Evolutionary conservation across 2,888 invertebrate genomes (phyloP), one percentile per base, ranked within the genome.

Genomic region (Patella caerulea): DNA sequence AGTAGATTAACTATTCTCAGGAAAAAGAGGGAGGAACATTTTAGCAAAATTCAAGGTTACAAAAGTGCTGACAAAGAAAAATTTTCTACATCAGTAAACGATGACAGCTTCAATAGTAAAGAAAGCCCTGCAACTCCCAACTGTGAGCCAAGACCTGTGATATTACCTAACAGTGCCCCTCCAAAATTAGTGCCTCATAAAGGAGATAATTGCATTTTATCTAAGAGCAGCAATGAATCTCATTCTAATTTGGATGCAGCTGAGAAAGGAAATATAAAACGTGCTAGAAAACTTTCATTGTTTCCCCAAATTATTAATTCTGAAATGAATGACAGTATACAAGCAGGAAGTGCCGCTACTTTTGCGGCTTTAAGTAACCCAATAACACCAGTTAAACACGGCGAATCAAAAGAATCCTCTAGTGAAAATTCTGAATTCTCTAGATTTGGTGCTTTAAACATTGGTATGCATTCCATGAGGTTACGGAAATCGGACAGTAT

Each of bases 1-100:
- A 84, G 88, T 52, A 87, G 88, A 78, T 81, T 88, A 2, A 87
- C 87, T 1, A 84, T 88, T n/a, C 86, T 89, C 17, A 85, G 83
- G 75, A 86, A 85, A 70, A 85, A 86, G 72, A 80, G 88, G 1
- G 87, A 88, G 65, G 87, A 88, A 72, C 76, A 80, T 69, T 59
- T 81, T 15, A 55, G 55, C 15, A 56, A 73, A 81, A n/a, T 78
- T 72, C 19, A 65, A 24, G 65, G 17, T 24, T 0, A 11, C 2
- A 65, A 24, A 65, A 65, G 24, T 19, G 65, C 19, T 19, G 19
- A n/a, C 24, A 24, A 65, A 11, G 65, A 65, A 12, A 24, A n/a
- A 19, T 19, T 76, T 9, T 59, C 70, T 5, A 56, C 52, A 17
- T 69, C 76, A 12, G 14, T 45, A 2, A 45, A 45, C n/a, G 7